Percentiles rank a stretch among this genome's conserved stretches.
Conservation (phyloP, 2,797 vertebrate species). For the Sebastes variabilis region DNA sequence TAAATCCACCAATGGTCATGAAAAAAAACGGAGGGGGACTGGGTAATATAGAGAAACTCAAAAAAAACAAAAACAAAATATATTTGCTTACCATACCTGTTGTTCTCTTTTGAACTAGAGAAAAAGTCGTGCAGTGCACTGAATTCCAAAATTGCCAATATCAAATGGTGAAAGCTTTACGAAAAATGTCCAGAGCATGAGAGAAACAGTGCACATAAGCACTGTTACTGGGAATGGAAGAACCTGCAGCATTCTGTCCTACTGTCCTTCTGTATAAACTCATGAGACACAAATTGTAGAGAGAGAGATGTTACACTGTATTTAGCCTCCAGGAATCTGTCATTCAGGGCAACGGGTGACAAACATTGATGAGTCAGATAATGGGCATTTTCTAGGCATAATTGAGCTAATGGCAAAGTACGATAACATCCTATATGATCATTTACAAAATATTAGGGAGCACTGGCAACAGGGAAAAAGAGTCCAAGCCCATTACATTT, state of each 20-base stretch:
- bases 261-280: background rate
- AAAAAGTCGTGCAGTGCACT: background rate
- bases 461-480: background rate
- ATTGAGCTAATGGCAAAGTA: background rate
- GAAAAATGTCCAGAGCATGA: background rate
- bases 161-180: background rate
- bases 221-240: background rate
- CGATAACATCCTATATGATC: background rate
- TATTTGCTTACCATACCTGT: background rate
- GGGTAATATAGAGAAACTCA: background rate
- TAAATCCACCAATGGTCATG: background rate
- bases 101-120: background rate
- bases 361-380: background rate
- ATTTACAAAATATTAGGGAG: background rate
- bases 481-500: background rate
- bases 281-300: background rate
- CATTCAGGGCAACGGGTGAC: background rate
- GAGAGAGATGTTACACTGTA: background rate
- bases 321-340: background rate
- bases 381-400: background rate
- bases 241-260: background rate
- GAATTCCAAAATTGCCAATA: background rate
- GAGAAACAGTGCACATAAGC: background rate
- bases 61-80: background rate
- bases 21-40: background rate